These are phyloP conservation scores for Microtus pennsylvanicus DNA, from an alignment of 2,113 vertebrate species.

Conservation along the genomic window DNA sequence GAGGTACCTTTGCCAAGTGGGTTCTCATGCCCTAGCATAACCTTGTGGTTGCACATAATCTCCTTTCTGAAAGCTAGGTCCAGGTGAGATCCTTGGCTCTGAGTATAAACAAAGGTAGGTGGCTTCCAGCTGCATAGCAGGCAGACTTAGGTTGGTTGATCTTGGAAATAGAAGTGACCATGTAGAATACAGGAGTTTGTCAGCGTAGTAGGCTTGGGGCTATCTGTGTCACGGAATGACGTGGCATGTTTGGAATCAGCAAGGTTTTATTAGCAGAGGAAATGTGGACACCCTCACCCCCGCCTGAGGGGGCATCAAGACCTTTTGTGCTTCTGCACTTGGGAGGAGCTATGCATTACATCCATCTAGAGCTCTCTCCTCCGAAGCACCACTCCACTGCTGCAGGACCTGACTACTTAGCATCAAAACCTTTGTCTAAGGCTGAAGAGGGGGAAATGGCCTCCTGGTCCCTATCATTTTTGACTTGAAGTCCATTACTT, in stretches of 20 bases:
- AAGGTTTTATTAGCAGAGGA: background rate
- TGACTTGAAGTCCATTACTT: background rate
- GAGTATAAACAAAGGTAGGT: background rate
- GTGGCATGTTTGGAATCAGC: background rate
- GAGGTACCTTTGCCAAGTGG: conserved; percentile 3
- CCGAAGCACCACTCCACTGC: background rate
- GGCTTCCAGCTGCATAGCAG: background rate
- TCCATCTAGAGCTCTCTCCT: too few relatives aligned
- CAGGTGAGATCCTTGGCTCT: background rate
- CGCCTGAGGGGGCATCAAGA: too few relatives aligned
- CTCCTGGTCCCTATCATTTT: background rate
- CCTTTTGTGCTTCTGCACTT: background rate
- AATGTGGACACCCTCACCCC: background rate
- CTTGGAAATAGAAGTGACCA: background rate
- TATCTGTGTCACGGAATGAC: background rate
- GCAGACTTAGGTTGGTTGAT: background rate
- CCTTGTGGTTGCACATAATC: background rate
- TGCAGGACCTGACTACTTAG: background rate
- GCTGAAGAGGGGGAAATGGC: background rate
- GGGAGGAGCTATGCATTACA: background rate
- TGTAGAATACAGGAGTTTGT: background rate
- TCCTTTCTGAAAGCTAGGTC: background rate
- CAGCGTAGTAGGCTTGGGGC: background rate
- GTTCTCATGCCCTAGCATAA: background rate
- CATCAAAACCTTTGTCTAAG: background rate